These are phyloP conservation scores for Halocaridina rubra DNA, from an alignment of 2,888 invertebrate species.

Conservation along the genomic window DNA sequence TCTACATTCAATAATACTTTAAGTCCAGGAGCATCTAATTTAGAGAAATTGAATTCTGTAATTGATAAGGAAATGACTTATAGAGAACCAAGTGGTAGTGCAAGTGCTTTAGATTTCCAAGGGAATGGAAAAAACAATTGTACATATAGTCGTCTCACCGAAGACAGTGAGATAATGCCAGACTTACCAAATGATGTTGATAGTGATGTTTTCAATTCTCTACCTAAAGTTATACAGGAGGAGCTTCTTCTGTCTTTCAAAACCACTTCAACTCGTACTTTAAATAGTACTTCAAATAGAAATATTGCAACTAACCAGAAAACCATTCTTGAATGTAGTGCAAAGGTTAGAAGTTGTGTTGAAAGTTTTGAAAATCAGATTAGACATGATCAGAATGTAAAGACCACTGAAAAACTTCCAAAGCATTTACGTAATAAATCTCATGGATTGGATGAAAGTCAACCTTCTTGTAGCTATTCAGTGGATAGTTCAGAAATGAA, in stretches of 20 bases:
- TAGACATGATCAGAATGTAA: not conserved
- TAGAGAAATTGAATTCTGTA: too few species aligned
- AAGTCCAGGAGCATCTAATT: too few species aligned
- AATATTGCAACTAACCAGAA: not conserved
- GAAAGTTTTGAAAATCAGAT: not conserved
- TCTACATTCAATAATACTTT: too few species aligned
- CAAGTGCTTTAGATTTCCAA: too few species aligned
- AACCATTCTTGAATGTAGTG: not conserved
- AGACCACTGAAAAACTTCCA: not conserved
- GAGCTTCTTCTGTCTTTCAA: slow-evolving; percentile 23
- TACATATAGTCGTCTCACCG: not conserved
- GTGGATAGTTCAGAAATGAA: not conserved
- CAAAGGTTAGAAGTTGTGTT: not conserved
- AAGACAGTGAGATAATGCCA: not conserved
- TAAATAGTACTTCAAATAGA: not conserved
- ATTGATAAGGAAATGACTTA: not conserved
- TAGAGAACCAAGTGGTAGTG: not conserved
- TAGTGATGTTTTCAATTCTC: slow-evolving; percentile 32
- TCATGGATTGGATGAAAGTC: not conserved
- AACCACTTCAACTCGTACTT: not conserved
- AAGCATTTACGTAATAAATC: not conserved
- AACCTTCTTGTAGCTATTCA: not conserved
- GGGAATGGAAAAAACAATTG: not conserved
- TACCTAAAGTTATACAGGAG: slow-evolving; percentile 39
- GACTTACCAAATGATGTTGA: slow-evolving; percentile 28